Conservation (phyloP, 1,140 invertebrate genomes). For the Zelostemma sp. region DNA sequence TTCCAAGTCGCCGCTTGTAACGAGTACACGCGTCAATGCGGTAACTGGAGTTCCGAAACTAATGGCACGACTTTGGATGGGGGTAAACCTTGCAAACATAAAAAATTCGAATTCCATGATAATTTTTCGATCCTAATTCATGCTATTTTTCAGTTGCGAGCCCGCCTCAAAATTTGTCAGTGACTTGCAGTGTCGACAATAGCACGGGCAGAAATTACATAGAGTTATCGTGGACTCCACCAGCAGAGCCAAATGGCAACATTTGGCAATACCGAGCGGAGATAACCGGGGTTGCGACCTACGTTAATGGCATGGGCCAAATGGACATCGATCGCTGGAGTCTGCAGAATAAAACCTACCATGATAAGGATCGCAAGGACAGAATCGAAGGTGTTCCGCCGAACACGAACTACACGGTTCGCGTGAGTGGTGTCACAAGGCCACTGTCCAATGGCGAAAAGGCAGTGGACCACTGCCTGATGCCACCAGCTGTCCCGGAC, state of each 20-base stretch:
- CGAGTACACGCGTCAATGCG: slow-evolving; percentile 81
- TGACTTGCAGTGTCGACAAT: slow-evolving; percentile 77
- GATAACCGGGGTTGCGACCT: slow-evolving; percentile 74
- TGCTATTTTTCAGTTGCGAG: slow-evolving; percentile 70
- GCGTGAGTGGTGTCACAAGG: slow-evolving; percentile 77
- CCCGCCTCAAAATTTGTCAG: slow-evolving; percentile 74
- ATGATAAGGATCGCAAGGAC: slow-evolving; percentile 68
- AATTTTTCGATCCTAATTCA: too few species aligned
- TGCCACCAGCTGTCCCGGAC: slow-evolving; percentile 79
- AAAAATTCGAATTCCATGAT: too few species aligned
- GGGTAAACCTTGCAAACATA: slow-evolving; percentile 59
- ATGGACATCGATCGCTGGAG: slow-evolving; percentile 72
- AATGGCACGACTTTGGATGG: slow-evolving; percentile 86
- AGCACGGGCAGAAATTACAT: slow-evolving; percentile 76
- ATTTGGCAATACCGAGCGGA: slow-evolving; percentile 79
- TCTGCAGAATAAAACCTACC: slow-evolving; percentile 73
- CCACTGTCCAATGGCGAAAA: slow-evolving; percentile 77
- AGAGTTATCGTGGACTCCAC: slow-evolving; percentile 78
- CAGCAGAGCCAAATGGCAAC: slow-evolving; percentile 79
- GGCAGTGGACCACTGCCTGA: slow-evolving; percentile 74
- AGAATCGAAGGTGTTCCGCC: slow-evolving; percentile 78
- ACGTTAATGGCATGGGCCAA: slow-evolving; percentile 72
- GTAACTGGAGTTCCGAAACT: slow-evolving; percentile 79
- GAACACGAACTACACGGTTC: slow-evolving; percentile 83
- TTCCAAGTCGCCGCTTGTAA: slow-evolving; percentile 84